phyloP scores from a whole-genome alignment of 1,140 invertebrate genomes.

The Capitella teleta region DNA sequence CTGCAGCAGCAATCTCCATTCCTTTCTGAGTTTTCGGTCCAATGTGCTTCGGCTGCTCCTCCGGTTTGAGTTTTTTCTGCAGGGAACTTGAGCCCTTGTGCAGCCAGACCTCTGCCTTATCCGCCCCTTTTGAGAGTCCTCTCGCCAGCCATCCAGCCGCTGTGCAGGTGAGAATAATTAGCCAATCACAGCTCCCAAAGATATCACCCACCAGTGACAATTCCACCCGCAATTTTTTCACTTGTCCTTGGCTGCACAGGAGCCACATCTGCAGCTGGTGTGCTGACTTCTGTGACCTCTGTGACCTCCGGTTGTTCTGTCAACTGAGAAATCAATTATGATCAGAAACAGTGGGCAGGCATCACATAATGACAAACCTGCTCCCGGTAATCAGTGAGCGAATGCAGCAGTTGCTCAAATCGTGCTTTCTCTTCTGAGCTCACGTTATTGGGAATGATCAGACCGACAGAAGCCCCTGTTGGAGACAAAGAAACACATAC shows the following conservation, averaged over 20 bases:
- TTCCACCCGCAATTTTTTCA: conserved; percentile 1
- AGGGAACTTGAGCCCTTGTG: not conserved
- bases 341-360: not conserved
- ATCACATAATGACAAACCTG: not conserved
- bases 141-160: conserved; percentile 2
- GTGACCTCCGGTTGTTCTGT: not conserved
- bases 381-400: not conserved
- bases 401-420: conserved; percentile 5
- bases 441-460: conserved; percentile 6
- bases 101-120: not conserved
- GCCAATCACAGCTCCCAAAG: not conserved
- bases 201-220: not conserved
- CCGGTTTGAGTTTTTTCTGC: not conserved
- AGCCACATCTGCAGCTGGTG: not conserved
- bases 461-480: conserved; percentile 11
- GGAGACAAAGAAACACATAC: not conserved
- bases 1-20: too few species aligned
- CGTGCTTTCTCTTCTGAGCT: not conserved
- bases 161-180: not conserved
- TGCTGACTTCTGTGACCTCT: not conserved
- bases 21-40: not conserved
- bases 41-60: not conserved
- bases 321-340: too few species aligned
- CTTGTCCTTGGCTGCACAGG: not conserved
- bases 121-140: conserved; percentile 3